phyloP scores from a whole-genome alignment of 2,797 vertebrate genomes.

The Lutjanus argentimaculatus region DNA sequence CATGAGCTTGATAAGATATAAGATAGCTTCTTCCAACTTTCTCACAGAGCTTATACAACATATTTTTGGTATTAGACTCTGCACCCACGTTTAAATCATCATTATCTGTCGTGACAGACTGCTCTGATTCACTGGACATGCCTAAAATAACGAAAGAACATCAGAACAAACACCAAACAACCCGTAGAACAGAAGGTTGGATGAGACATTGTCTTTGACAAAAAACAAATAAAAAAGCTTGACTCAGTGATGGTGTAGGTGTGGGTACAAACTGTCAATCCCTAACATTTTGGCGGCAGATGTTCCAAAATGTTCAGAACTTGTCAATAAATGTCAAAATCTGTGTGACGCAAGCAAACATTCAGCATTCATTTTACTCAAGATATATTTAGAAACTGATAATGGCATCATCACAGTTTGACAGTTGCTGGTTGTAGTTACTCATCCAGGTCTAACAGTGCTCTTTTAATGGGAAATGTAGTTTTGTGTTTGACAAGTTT shows the following conservation, averaged over 20 bases:
- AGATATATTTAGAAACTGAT: constrained; percentile 14
- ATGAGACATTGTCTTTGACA: constrained; percentile 63
- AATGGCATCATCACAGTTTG: constrained; percentile 10
- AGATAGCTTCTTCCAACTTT: background rate
- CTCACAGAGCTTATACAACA: constrained; percentile 10
- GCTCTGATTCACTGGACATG: constrained; percentile 63
- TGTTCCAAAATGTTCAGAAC: constrained; percentile 31
- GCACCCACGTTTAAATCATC: constrained; percentile 39
- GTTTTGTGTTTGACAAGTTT: constrained; percentile 19
- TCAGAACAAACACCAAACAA: constrained; percentile 36
- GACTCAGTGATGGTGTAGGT: constrained; percentile 63
- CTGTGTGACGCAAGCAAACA: constrained; percentile 7
- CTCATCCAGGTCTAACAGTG: background rate
- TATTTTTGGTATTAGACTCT: constrained; percentile 36
- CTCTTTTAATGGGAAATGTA: constrained; percentile 10
- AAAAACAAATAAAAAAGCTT: constrained; percentile 14
- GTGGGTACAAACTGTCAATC: constrained; percentile 52
- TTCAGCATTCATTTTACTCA: background rate
- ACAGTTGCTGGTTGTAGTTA: constrained; percentile 9
- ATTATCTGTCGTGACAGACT: constrained; percentile 51
- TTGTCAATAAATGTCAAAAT: constrained; percentile 58
- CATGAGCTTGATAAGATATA: background rate
- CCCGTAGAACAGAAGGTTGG: constrained; percentile 43
- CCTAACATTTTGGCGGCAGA: constrained; percentile 33
- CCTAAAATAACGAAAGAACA: constrained; percentile 50